phyloP scores from a whole-genome alignment of 2,888 invertebrate genomes.

The Osmoderma eremita region DNA sequence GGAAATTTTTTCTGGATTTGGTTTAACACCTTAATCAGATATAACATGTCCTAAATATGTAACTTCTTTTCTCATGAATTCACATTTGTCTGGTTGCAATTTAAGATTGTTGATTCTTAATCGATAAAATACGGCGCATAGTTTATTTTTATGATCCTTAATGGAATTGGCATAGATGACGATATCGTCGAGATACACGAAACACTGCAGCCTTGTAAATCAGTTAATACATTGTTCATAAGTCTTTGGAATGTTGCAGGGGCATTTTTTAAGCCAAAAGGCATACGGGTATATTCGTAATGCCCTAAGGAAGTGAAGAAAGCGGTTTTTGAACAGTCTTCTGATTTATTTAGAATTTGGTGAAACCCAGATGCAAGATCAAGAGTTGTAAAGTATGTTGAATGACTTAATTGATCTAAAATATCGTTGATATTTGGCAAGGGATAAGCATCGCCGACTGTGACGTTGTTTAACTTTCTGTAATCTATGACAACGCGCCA shows the following conservation, averaged over 20 bases:
- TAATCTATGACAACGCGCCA: slow-evolving; percentile 52
- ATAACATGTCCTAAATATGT: slow-evolving; percentile 28
- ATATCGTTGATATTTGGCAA: slow-evolving; percentile 52
- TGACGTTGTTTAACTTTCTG: slow-evolving; percentile 49
- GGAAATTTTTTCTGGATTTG: neutral
- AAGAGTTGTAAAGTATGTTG: slow-evolving; percentile 46
- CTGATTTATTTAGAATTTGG: slow-evolving; percentile 38
- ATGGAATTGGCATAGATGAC: slow-evolving; percentile 50
- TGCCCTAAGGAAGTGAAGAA: slow-evolving; percentile 49
- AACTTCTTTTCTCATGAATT: slow-evolving; percentile 24
- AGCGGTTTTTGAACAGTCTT: slow-evolving; percentile 48
- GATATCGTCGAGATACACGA: slow-evolving; percentile 57
- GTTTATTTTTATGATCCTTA: slow-evolving; percentile 48
- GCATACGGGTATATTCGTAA: slow-evolving; percentile 50
- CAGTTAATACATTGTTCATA: slow-evolving; percentile 52
- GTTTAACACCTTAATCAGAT: slow-evolving; percentile 6
- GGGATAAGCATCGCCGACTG: slow-evolving; percentile 51
- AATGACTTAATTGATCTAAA: slow-evolving; percentile 49
- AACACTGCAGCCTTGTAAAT: slow-evolving; percentile 50
- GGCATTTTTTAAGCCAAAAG: slow-evolving; percentile 52
- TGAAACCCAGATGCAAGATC: slow-evolving; percentile 46
- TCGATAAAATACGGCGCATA: slow-evolving; percentile 5
- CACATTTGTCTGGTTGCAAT: slow-evolving; percentile 18
- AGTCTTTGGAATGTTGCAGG: slow-evolving; percentile 53
- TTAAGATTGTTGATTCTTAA: slow-evolving; percentile 11